Evolutionary conservation across 2,113 vertebrate genomes (phyloP).

Genomic region (Solenodon paradoxus): DNA sequence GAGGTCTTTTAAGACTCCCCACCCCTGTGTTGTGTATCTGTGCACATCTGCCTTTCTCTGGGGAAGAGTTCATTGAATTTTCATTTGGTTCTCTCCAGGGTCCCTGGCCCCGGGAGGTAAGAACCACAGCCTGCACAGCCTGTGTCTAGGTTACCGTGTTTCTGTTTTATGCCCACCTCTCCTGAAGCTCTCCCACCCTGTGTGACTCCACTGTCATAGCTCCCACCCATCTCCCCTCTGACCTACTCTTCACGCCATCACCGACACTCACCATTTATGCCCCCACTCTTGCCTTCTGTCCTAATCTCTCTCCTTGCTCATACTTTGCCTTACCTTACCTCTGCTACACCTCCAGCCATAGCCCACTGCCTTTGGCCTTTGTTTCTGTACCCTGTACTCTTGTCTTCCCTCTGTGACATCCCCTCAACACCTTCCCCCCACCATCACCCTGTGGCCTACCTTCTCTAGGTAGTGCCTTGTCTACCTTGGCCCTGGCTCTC

Average conservation of each 20-base stretch:
- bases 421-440: accelerated
- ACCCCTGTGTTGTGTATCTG: not conserved
- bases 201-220: not conserved
- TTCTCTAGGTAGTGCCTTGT: not conserved
- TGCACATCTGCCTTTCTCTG: not conserved
- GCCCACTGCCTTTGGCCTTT: not conserved
- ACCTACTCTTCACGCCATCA: not conserved
- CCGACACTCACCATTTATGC: not conserved
- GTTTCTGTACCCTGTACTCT: not conserved
- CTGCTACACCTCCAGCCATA: not conserved
- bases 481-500: not conserved
- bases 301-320: not conserved
- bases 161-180: not conserved
- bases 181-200: not conserved
- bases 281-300: not conserved
- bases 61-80: not conserved
- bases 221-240: not conserved
- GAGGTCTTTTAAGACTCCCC: not conserved
- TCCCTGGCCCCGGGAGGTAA: not conserved
- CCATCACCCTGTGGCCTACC: accelerated
- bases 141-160: not conserved
- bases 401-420: not conserved
- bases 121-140: not conserved
- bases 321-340: no score
- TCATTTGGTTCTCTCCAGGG: not conserved